A percentile compares a stretch with the other conserved stretches of the same genome.
These are phyloP conservation scores for Melanostigma gelatinosum DNA, from an alignment of 2,113 vertebrate species.

Conservation along the genomic window DNA sequence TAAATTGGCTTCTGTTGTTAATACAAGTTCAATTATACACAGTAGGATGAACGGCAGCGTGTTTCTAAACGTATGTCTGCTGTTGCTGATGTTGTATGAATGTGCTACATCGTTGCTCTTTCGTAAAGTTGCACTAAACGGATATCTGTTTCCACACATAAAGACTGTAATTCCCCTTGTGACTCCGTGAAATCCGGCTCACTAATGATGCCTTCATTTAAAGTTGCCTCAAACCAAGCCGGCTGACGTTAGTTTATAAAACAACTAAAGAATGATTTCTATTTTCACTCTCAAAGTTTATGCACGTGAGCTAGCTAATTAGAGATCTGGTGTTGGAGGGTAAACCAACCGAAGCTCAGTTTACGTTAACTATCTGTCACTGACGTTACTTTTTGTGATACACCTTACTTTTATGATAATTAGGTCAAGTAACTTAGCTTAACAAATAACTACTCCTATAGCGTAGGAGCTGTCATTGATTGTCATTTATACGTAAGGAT, in stretches of 20 bases:
- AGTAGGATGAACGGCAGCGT: not conserved
- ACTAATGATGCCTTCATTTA: not conserved
- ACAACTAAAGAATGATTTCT: not conserved
- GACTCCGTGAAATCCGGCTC: not conserved
- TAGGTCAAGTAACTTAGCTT: not conserved
- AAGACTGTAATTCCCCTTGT: not conserved
- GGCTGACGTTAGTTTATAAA: not conserved
- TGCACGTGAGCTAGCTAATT: not conserved
- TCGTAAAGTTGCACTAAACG: not conserved
- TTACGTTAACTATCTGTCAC: not conserved
- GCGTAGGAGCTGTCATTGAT: not conserved
- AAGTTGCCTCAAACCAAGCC: not conserved
- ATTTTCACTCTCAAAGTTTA: not conserved
- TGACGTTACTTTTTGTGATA: not conserved
- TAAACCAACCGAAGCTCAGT: not conserved
- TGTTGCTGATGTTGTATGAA: not conserved
- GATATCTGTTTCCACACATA: not conserved
- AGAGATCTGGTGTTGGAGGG: not conserved
- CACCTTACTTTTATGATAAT: not conserved
- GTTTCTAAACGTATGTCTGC: not conserved
- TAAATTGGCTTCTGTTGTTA: conserved; percentile 44
- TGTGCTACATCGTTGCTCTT: not conserved
- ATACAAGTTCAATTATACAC: not conserved
- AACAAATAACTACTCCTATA: not conserved
- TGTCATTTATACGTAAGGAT: too few species aligned